Evolutionary conservation across 2,888 invertebrate species (phyloP), one percentile per base, ranked within the genome.

Genomic region (Cheilosia soror): DNA sequence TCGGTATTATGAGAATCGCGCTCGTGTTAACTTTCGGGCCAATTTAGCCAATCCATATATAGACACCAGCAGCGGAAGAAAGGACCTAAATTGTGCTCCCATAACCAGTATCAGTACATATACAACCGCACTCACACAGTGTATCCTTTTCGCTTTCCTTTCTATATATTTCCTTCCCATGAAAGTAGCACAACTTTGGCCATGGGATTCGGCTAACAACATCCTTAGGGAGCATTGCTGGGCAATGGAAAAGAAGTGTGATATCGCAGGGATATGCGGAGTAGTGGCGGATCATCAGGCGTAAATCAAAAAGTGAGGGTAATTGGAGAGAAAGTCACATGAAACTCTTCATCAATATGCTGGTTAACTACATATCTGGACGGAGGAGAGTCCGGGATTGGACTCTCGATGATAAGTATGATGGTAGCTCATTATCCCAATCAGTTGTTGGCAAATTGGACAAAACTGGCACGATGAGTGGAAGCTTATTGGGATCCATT

Each of bases 391-490:
- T 49, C 27, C 25, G 37, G 51, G 69, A 80, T 53, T 68, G 53
- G 51, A 63, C 47, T 37, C 20, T 65, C 53, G 49, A 37, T 60
- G 42, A 79, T 79, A 68, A 73, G 79, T 63, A 37, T 58, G 20
- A 81, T 76, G 65, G 49, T 62, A 15, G 65, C 71, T 76, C 62
- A 84, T 84, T 84, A 84, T 80, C 84, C 68, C 80, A 80, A 69
- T 84, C 84, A 80, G 65, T 80, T 69, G 51, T 53, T 58, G 72
- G 47, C 62, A 79, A 79, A 79, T 79, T 75, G 69, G 73, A 69
- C 72, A 68, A 75, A 83, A 65, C 66, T 58, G 69, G n/a, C 55
- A 62, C 44, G 27, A 37, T 29, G 55, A 40, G 15, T 25, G 31
- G 51, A 62, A 47, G 47, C 79, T 57, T 79, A 83, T 79, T 76